Conservation (phyloP, 2,797 vertebrate species). For the Sebastes steindachneri region DNA sequence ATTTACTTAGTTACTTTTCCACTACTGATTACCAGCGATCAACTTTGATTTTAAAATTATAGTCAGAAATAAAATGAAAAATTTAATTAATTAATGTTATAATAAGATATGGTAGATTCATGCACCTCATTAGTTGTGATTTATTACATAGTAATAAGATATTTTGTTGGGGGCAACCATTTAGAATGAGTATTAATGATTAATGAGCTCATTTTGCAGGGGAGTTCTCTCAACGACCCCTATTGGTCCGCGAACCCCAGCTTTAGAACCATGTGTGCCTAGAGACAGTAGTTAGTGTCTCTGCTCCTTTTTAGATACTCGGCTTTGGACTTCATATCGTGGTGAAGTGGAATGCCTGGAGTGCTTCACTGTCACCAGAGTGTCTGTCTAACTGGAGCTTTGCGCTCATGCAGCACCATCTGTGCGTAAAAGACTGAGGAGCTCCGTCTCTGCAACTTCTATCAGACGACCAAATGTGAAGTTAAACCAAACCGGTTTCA, state of each 20-base stretch:
- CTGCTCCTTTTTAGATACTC: slow-evolving; percentile 60
- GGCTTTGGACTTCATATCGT: slow-evolving; percentile 38
- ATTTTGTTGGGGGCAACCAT: not conserved
- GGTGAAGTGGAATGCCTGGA: slow-evolving; percentile 63
- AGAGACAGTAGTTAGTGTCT: slow-evolving; percentile 59
- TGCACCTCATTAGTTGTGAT: not conserved
- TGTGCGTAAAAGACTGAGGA: slow-evolving; percentile 15
- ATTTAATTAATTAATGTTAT: not conserved
- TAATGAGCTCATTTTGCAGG: not conserved
- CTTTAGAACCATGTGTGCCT: slow-evolving; percentile 41
- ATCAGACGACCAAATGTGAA: slow-evolving; percentile 10
- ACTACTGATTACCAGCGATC: not conserved
- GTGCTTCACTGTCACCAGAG: slow-evolving; percentile 51
- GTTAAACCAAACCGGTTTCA: not conserved
- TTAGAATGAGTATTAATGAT: not conserved
- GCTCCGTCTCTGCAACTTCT: slow-evolving; percentile 44
- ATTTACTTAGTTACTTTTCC: not conserved
- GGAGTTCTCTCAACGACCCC: not conserved
- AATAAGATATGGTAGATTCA: not conserved
- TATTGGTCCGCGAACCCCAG: slow-evolving; percentile 6
- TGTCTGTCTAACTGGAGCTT: slow-evolving; percentile 26
- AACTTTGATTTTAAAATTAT: not conserved
- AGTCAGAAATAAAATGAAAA: not conserved
- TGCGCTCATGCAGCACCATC: slow-evolving; percentile 16
- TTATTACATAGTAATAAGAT: not conserved